Evolutionary conservation across 1,140 invertebrate species (phyloP).

Genomic region (Lucilia sericata): DNA sequence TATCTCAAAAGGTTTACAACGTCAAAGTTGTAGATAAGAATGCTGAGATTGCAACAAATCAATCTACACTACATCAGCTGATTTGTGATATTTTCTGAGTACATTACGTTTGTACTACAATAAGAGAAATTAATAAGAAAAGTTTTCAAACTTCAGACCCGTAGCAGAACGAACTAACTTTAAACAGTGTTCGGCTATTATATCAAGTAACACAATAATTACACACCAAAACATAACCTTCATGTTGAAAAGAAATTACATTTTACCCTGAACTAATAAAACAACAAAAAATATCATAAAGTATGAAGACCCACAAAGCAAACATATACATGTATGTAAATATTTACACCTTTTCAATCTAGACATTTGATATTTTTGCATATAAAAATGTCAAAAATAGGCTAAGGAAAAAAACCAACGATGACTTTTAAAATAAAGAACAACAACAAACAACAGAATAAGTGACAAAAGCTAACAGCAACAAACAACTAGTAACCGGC

Average conservation of each 20-base stretch:
- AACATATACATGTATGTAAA: background rate
- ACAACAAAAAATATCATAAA: background rate
- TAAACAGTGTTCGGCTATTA: no score
- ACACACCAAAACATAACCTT: no score
- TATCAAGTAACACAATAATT: no score
- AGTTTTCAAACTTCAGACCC: no score
- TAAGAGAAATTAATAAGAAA: no score
- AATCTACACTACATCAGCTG: no score
- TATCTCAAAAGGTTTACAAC: no score
- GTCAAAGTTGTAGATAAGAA: no score
- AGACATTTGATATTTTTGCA: background rate
- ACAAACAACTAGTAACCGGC: background rate
- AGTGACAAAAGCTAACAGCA: background rate
- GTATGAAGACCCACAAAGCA: background rate
- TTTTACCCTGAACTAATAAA: constrained; percentile 7
- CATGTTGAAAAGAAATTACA: background rate
- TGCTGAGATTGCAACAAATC: no score
- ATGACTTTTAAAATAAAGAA: background rate
- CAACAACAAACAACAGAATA: background rate
- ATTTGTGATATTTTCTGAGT: no score
- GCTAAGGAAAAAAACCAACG: background rate
- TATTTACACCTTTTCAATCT: background rate
- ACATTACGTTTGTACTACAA: no score
- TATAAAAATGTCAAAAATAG: background rate
- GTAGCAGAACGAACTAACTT: no score